Percentiles rank a stretch among this genome's conserved stretches.
These are phyloP conservation scores for Trigoniulus corallinus DNA, from an alignment of 1,140 invertebrate species.

Conservation along the genomic window DNA sequence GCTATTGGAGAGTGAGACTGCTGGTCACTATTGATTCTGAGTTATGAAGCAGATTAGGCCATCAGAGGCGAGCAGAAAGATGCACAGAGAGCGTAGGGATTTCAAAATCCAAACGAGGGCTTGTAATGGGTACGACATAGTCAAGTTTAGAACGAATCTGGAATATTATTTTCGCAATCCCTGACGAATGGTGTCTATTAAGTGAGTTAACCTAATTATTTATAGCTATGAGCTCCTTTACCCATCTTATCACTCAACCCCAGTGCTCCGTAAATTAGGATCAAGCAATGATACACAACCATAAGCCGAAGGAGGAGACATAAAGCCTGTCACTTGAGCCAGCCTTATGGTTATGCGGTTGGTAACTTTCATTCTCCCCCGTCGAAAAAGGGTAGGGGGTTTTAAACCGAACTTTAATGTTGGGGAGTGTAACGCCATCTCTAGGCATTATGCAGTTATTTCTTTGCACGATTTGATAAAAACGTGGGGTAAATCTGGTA, in stretches of 20 bases:
- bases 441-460: no score
- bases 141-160: background rate
- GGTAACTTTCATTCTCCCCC: background rate
- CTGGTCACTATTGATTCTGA: background rate
- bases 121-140: background rate
- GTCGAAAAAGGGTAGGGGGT: no score
- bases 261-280: conserved; percentile 10
- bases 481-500: no score
- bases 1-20: no score
- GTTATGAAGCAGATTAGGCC: background rate
- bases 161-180: conserved; percentile 1
- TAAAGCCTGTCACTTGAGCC: background rate
- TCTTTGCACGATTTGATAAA: no score
- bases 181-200: conserved; percentile 6
- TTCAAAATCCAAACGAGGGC: background rate
- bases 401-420: no score
- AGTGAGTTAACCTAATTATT: conserved; percentile 9
- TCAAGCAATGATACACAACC: conserved; percentile 3
- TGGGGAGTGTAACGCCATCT: no score
- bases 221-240: conserved; percentile 9
- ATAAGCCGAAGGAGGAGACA: background rate
- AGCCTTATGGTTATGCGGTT: background rate
- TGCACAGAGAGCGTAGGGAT: background rate
- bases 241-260: conserved; percentile 8
- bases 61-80: background rate